Percentiles rank a stretch among this genome's conserved stretches.
phyloP scores from a whole-genome alignment of 2,888 invertebrate species.

The Blera fallax region DNA sequence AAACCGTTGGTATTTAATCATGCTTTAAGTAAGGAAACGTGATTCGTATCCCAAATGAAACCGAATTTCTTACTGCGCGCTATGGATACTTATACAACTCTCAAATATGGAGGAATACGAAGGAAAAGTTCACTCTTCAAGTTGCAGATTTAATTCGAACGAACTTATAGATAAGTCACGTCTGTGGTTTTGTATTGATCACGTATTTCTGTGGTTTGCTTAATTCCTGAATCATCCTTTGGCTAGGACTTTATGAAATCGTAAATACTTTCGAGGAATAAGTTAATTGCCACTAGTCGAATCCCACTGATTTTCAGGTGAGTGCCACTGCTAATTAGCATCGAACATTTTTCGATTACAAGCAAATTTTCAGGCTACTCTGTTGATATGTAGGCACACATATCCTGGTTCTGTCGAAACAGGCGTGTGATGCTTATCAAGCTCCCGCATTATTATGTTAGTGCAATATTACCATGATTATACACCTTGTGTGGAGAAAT shows the following conservation, averaged over 20 bases:
- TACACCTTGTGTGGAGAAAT: slow-evolving; percentile 5
- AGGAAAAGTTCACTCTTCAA: slow-evolving; percentile 40
- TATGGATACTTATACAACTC: background rate
- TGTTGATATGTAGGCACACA: background rate
- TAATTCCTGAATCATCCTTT: slow-evolving; percentile 59
- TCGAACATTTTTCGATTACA: slow-evolving; percentile 17
- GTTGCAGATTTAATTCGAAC: slow-evolving; percentile 58
- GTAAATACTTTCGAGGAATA: slow-evolving; percentile 50
- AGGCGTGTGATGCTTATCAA: background rate
- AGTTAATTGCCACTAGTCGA: slow-evolving; percentile 53
- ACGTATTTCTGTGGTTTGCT: slow-evolving; percentile 64
- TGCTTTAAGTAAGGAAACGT: slow-evolving; percentile 63
- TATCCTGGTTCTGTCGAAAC: background rate
- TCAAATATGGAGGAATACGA: background rate
- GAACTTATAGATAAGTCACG: slow-evolving; percentile 66
- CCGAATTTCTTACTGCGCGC: slow-evolving; percentile 17
- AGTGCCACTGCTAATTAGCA: slow-evolving; percentile 27
- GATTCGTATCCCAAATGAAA: slow-evolving; percentile 49
- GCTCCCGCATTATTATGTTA: background rate
- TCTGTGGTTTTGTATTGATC: slow-evolving; percentile 66
- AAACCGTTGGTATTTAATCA: slow-evolving; percentile 62
- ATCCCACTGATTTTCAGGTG: slow-evolving; percentile 35
- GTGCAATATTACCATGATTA: slow-evolving; percentile 30
- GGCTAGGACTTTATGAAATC: slow-evolving; percentile 53
- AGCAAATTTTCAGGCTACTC: background rate